These are phyloP conservation scores for Salmo trutta DNA, from an alignment of 2,797 vertebrate species.

Conservation along the genomic window DNA sequence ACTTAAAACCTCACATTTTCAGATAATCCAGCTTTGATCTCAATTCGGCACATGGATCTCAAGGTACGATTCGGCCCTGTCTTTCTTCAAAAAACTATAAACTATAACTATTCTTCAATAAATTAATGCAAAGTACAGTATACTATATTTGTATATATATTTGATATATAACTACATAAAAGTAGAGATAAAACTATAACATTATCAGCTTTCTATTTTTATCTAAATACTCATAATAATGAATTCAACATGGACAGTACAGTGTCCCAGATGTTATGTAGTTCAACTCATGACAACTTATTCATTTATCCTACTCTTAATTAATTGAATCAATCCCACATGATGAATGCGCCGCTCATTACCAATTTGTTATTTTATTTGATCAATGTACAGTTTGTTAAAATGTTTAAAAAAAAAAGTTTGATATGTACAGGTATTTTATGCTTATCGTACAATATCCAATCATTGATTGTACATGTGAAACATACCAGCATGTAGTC, in stretches of 20 bases:
- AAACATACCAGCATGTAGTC: not conserved
- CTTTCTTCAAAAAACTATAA: not conserved
- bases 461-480: not conserved
- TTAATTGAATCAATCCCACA: not conserved
- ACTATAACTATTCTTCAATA: not conserved
- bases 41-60: not conserved
- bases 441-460: not conserved
- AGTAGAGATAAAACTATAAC: not conserved
- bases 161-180: not conserved
- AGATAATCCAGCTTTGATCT: not conserved
- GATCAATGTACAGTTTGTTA: not conserved
- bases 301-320: not conserved
- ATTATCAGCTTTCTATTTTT: not conserved
- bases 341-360: not conserved
- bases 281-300: not conserved
- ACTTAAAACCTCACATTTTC: not conserved
- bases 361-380: not conserved
- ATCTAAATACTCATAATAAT: not conserved
- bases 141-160: not conserved
- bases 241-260: not conserved
- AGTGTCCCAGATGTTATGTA: not conserved
- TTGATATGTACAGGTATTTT: too few species aligned
- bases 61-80: not conserved
- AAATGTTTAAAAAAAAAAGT: too few species aligned
- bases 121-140: not conserved